Percentiles rank a stretch among this genome's conserved stretches.
Evolutionary conservation across 2,888 invertebrate species (phyloP).

Genomic region (Philereme transversata): DNA sequence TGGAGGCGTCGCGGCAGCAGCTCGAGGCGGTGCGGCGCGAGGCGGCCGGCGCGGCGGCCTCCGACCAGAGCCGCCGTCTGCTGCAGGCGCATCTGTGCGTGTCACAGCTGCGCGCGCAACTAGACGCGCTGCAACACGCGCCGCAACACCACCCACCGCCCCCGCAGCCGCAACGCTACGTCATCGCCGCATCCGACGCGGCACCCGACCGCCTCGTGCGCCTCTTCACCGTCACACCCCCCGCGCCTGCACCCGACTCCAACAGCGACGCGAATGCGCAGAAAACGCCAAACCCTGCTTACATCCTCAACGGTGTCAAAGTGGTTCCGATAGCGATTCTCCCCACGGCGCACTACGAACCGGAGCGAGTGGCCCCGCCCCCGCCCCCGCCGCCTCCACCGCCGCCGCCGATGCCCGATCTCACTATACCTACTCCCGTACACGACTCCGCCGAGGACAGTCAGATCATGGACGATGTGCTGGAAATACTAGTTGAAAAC

Average conservation of each 20-base stretch:
- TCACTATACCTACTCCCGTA: constrained; percentile 43
- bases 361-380: constrained; percentile 60
- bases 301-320: constrained; percentile 86
- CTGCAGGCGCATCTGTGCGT: constrained; percentile 86
- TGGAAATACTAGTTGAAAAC: constrained; percentile 96
- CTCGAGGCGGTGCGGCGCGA: constrained; percentile 87
- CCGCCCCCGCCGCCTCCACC: constrained; percentile 66
- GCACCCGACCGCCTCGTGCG: constrained; percentile 56
- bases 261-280: constrained; percentile 38
- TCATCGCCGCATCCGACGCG: constrained; percentile 62
- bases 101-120: constrained; percentile 83
- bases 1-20: constrained; percentile 91
- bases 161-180: constrained; percentile 73
- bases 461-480: constrained; percentile 94
- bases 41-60: constrained; percentile 78
- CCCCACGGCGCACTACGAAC: constrained; percentile 73
- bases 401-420: constrained; percentile 58
- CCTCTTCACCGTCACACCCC: constrained; percentile 62
- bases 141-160: constrained; percentile 69
- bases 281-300: constrained; percentile 74
- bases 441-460: constrained; percentile 78
- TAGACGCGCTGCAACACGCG: constrained; percentile 83
- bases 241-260: constrained; percentile 48
- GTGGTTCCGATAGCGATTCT: constrained; percentile 79
- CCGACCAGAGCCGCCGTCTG: constrained; percentile 73